phyloP scores from a whole-genome alignment of 2,113 vertebrate genomes.

The Lipotes vexillifer region DNA sequence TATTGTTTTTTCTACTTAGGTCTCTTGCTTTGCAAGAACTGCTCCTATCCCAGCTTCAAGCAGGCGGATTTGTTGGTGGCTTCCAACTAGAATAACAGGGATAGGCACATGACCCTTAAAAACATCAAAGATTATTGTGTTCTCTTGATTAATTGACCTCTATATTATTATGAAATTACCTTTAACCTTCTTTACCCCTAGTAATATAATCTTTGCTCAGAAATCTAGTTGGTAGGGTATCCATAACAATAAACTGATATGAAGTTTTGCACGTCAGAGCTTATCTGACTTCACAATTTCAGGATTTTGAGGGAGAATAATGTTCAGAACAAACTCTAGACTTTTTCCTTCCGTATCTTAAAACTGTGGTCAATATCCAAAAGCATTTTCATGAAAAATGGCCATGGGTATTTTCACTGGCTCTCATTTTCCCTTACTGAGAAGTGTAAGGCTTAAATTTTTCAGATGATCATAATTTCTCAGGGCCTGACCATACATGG shows the following conservation, averaged over 20 bases:
- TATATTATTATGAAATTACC: background rate
- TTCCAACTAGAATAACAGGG: background rate
- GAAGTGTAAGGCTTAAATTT: background rate
- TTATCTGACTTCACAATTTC: background rate
- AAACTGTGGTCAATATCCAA: background rate
- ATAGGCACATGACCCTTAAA: background rate
- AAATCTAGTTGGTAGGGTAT: background rate
- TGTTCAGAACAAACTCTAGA: background rate
- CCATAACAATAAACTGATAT: background rate
- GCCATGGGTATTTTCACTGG: background rate
- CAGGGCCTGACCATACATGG: background rate
- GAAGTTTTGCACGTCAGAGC: background rate
- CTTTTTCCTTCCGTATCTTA: background rate
- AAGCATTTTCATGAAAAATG: background rate
- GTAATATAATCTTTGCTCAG: background rate
- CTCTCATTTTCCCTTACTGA: background rate
- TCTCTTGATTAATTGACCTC: background rate
- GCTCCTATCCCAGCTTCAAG: rapidly evolving
- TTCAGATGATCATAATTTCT: background rate
- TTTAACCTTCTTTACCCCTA: background rate
- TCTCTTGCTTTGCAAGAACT: background rate
- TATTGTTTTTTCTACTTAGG: background rate
- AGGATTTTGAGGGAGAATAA: background rate
- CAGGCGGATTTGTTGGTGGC: background rate
- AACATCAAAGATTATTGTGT: background rate